Base-by-base conservation (phyloP, 2,113 vertebrate genomes). In the Uropsilus gracilis region DNA sequence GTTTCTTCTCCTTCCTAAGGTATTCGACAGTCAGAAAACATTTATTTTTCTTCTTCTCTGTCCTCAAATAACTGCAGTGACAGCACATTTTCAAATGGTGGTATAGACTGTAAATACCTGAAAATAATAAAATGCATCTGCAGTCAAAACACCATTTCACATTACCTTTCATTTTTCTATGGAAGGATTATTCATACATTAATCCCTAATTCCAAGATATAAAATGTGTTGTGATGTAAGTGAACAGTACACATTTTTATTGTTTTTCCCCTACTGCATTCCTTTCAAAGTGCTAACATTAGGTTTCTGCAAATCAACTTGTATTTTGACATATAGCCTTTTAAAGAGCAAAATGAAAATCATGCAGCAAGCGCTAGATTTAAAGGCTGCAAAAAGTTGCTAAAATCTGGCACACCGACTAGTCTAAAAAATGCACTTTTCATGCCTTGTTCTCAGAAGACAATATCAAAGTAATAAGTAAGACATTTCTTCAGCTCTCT, bases 31-130 rank as follows among this genome's bases (percentile, higher is more conserved):
- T 26, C 14, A 34, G 28, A 53, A n/a, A n/a, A 83, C 10, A 85
- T 34, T n/a, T 73, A 39, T 76, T 68, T 80, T 77, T 14, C 8
- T 44, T 71, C 30, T 57, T 86, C 7, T 48, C n/a, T 44, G 42
- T 72, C 28, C n/a, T 59, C 80, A 84, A 53, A 48, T 66, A 97
- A 89, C 39, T 92, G 32, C 57, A 95, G 32, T 48, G 69, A 16
- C 24, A 96, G 71, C 63, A 97, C 18, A 89, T 72, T 93, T 93
- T 96, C 55, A 95, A 95, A 95, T 84, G 34, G 11, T 11, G 50
- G 2, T 39, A 75, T 91, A 50, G 50, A 95, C 55, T 71, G 61
- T 17, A 83, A 95, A 94, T 48, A 96, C 69, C n/a, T 3, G 22
- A 55, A 95, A 96, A 97, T 86, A 93, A 89, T 75, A 77, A 59